Conservation (phyloP, 2,888 invertebrate species). For the Drosophila longiperda region DNA sequence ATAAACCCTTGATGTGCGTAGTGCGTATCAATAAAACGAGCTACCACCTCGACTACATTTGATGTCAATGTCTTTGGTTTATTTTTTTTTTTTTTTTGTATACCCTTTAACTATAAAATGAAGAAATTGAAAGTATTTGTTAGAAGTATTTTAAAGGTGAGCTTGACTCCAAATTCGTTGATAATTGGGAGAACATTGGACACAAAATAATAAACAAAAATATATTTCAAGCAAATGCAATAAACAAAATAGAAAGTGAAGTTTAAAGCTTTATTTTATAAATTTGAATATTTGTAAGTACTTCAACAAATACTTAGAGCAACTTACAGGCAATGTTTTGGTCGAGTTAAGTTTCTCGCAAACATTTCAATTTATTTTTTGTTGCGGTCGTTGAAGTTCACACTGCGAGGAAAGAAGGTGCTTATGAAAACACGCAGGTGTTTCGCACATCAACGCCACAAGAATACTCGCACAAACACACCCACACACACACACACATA, state of each 20-base stretch:
- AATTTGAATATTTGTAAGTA: neutral
- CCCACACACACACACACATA: conserved; percentile 4
- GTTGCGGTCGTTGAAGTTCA: conserved; percentile 61
- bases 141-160: neutral
- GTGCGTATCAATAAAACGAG: conserved; percentile 61
- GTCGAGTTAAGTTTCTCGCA: neutral
- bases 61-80: conserved; percentile 67
- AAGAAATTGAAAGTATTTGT: neutral
- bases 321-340: neutral
- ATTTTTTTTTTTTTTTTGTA: neutral
- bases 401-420: conserved; percentile 46
- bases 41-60: conserved; percentile 49
- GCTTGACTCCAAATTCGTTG: neutral
- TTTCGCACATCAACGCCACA: conserved; percentile 60
- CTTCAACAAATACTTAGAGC: neutral
- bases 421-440: conserved; percentile 63
- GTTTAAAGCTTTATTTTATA: neutral
- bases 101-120: conserved; percentile 9
- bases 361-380: conserved; percentile 19
- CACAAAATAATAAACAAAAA: neutral
- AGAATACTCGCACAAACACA: conserved; percentile 1
- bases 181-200: neutral
- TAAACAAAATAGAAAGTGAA: neutral
- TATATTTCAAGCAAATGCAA: neutral
- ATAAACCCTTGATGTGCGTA: conserved; percentile 60